These are phyloP conservation scores for Melopsittacus undulatus DNA, from an alignment of 2,797 vertebrate genomes.

Conservation along the genomic window DNA sequence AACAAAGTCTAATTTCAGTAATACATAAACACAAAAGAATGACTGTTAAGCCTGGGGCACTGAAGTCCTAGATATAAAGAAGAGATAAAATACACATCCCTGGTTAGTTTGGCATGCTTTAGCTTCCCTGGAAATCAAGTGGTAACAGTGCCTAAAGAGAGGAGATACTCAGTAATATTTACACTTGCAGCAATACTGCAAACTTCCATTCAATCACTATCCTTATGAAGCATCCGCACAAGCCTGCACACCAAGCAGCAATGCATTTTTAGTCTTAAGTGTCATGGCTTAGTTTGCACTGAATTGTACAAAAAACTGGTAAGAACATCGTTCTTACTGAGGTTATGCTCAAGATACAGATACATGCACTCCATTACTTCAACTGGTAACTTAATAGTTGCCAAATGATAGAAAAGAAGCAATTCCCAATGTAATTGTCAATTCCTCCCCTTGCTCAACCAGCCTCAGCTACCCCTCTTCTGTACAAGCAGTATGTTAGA, in stretches of 20 bases:
- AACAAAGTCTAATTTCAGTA: constrained; percentile 19
- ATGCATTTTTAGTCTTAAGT: neutral
- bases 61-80: neutral
- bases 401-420: neutral
- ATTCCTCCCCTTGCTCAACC: neutral
- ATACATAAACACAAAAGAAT: neutral
- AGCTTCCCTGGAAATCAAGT: neutral
- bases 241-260: neutral
- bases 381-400: neutral
- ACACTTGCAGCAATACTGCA: neutral
- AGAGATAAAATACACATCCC: neutral
- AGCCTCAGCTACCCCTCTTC: neutral
- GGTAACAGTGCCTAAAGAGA: neutral
- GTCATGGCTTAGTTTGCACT: neutral
- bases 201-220: neutral
- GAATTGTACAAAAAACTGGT: neutral
- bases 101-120: neutral
- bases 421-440: neutral
- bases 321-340: neutral
- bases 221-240: neutral
- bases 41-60: neutral
- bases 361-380: fast-evolving
- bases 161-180: neutral
- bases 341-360: neutral
- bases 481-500: neutral